phyloP scores from a whole-genome alignment of 2,113 vertebrate genomes.

The zebrafish (Danio rerio) region DNA sequence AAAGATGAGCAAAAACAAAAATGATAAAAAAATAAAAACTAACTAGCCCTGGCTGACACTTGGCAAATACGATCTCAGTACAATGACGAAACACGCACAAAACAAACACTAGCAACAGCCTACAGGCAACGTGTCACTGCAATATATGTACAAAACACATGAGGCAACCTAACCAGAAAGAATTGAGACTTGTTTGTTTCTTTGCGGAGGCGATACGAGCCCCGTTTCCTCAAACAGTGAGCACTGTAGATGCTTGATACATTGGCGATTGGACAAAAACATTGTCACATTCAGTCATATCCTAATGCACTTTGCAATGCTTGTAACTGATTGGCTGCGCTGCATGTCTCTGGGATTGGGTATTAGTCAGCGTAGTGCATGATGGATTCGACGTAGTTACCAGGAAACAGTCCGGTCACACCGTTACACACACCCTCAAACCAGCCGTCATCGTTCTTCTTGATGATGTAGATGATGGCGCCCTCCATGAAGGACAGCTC shows the following conservation, averaged over 20 bases:
- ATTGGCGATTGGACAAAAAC: conserved; percentile 61
- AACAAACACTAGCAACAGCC: conserved; percentile 75
- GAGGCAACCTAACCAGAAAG: conserved; percentile 61
- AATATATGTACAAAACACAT: conserved; percentile 75
- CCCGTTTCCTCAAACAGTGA: conserved; percentile 47
- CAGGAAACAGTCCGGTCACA: conserved; percentile 96
- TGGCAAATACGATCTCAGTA: conserved; percentile 82
- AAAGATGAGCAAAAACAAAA: conserved; percentile 23
- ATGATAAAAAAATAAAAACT: conserved; percentile 22
- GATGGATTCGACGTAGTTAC: conserved; percentile 98
- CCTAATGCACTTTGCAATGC: conserved; percentile 68
- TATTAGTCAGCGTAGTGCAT: conserved; percentile 98
- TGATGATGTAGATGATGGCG: conserved; percentile 99
- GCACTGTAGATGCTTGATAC: conserved; percentile 63
- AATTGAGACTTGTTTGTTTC: conserved; percentile 52
- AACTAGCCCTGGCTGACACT: conserved; percentile 66
- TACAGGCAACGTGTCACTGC: conserved; percentile 73
- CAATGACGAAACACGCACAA: conserved; percentile 82
- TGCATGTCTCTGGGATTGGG: conserved; percentile 46
- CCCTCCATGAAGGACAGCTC: conserved; percentile 99
- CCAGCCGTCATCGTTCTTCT: conserved; percentile 99
- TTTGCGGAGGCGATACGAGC: conserved; percentile 31
- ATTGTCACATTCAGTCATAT: conserved; percentile 71
- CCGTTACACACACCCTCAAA: conserved; percentile 96
- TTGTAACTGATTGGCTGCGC: conserved; percentile 52